Evolutionary conservation across 2,113 vertebrate species (phyloP).

Genomic region (Loxodonta africana): DNA sequence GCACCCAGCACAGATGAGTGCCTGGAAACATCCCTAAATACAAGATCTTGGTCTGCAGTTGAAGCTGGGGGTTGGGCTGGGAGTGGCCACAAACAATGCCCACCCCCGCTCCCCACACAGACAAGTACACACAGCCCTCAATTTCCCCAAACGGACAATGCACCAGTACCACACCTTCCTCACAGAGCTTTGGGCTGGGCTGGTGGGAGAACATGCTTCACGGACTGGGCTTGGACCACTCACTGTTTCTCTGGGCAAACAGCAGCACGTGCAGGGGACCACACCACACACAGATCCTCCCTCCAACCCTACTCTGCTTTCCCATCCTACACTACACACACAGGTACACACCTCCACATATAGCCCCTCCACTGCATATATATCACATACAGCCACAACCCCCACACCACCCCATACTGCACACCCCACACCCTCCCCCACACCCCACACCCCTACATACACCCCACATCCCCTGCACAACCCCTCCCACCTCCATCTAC

Average conservation of each 20-base stretch:
- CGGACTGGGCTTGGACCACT: neutral
- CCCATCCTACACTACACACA: rapidly evolving
- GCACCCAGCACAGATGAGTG: neutral
- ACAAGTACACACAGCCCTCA: neutral
- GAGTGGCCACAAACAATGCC: neutral
- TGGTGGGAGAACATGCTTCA: neutral
- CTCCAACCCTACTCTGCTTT: neutral
- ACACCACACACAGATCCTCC: neutral
- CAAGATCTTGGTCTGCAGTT: too few relatives aligned
- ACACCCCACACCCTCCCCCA: neutral
- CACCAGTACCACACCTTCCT: neutral
- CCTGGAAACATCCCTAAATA: neutral
- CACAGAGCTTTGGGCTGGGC: neutral
- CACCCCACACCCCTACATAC: neutral
- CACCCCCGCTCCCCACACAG: neutral
- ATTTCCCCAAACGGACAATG: neutral
- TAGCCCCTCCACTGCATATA: too few relatives aligned
- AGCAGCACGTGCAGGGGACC: neutral
- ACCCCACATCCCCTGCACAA: neutral
- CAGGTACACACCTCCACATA: neutral
- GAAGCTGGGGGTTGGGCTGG: neutral
- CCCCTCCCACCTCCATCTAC: too few relatives aligned
- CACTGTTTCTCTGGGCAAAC: neutral
- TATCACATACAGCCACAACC: too few relatives aligned
- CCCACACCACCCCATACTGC: neutral